Evolutionary conservation across 2,888 invertebrate genomes (phyloP).

Genomic region (Anagyrus pseudococci): DNA sequence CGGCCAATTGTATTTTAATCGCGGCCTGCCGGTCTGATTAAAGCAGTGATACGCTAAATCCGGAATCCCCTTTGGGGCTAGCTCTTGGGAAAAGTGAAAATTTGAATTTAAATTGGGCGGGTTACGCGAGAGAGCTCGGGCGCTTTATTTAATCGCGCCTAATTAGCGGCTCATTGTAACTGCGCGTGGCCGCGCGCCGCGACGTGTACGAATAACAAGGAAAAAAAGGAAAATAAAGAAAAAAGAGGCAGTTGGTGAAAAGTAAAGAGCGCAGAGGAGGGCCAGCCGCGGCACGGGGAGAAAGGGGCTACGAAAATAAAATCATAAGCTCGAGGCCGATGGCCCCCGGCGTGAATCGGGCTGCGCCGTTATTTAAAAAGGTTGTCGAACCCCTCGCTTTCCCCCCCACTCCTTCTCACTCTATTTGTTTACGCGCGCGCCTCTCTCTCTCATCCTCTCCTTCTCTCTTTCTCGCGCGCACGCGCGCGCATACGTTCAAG

Average conservation of each 20-base stretch:
- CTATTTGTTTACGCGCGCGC: no score
- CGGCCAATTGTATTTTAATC: slow-evolving; percentile 26
- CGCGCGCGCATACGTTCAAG: background rate
- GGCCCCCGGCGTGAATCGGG: no score
- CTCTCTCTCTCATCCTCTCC: no score
- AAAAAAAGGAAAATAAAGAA: background rate
- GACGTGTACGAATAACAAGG: no score
- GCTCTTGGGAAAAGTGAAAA: slow-evolving; percentile 29
- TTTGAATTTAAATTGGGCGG: slow-evolving; percentile 31
- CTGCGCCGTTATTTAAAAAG: slow-evolving; percentile 9
- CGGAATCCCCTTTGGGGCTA: background rate
- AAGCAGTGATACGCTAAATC: slow-evolving; percentile 12
- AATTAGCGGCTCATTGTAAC: slow-evolving; percentile 27
- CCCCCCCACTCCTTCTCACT: no score
- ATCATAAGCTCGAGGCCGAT: background rate
- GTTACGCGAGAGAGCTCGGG: background rate
- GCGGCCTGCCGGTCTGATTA: background rate
- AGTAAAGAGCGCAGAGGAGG: background rate
- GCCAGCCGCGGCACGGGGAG: background rate
- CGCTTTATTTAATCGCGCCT: slow-evolving; percentile 30
- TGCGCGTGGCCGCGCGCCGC: no score
- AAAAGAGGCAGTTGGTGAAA: background rate
- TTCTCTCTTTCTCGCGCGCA: background rate
- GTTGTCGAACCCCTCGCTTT: slow-evolving; percentile 16
- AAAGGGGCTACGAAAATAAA: background rate